Conservation (phyloP, 2,797 vertebrate species). For the Cynodonichthys magdalenae region DNA sequence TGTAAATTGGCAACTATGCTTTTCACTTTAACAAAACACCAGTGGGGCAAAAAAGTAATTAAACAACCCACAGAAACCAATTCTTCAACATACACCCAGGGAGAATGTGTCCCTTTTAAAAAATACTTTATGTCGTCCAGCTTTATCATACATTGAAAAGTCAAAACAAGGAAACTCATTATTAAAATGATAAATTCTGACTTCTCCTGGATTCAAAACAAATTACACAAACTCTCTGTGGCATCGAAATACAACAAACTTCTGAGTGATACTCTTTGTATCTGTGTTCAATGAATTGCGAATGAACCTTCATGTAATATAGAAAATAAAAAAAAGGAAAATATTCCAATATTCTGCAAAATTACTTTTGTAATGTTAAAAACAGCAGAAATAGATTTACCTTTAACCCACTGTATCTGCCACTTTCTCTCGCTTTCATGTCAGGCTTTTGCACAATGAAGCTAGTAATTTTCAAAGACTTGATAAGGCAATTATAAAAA, state of each 20-base stretch:
- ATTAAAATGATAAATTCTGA: neutral
- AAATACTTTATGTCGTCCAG: slow-evolving; percentile 5
- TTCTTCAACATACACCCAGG: slow-evolving; percentile 42
- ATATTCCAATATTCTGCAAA: neutral
- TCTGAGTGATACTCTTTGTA: no score
- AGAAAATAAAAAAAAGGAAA: neutral
- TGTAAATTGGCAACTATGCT: slow-evolving; percentile 39
- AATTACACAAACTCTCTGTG: neutral
- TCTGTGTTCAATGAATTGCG: neutral
- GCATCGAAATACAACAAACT: no score
- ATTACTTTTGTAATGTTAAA: no score
- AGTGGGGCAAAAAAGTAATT: slow-evolving; percentile 56
- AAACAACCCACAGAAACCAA: slow-evolving; percentile 41
- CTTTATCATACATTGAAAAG: slow-evolving; percentile 1
- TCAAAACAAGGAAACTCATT: slow-evolving; percentile 1
- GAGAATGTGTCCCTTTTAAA: slow-evolving; percentile 12
- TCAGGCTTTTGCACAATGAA: neutral
- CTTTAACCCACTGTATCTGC: neutral
- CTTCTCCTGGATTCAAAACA: neutral
- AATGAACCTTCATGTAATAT: neutral
- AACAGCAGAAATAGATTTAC: no score
- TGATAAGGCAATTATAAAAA: slow-evolving; percentile 17
- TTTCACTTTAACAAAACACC: slow-evolving; percentile 39
- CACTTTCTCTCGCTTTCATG: neutral
- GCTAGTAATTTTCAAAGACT: slow-evolving; percentile 7